Percentiles rank a stretch among this genome's conserved stretches.
phyloP scores from a whole-genome alignment of 2,113 vertebrate species.

The Redunca redunca region DNA sequence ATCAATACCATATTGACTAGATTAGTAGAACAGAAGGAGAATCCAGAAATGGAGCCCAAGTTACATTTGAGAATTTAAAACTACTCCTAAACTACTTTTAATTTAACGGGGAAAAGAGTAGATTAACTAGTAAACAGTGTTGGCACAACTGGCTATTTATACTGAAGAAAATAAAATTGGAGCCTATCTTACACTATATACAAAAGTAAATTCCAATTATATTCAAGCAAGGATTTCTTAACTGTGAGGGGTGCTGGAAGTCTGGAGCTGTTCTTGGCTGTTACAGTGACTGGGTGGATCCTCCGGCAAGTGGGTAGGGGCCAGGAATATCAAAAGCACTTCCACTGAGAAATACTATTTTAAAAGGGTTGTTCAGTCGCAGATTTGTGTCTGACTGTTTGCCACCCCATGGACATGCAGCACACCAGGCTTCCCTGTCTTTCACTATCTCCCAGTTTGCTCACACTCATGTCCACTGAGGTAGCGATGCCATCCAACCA shows the following conservation, averaged over 20 bases:
- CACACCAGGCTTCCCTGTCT: not conserved
- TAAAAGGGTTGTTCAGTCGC: not conserved
- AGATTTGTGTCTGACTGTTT: not conserved
- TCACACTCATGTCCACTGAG: not conserved
- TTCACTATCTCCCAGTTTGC: not conserved
- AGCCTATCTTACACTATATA: not conserved
- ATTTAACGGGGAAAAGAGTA: not conserved
- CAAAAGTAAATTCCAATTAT: not conserved
- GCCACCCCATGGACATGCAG: not conserved
- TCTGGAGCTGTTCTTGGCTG: not conserved
- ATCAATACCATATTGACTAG: not conserved
- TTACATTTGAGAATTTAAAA: constrained; percentile 32
- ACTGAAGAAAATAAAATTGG: not conserved
- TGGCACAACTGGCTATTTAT: not conserved
- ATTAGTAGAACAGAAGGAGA: not conserved
- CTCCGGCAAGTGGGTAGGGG: not conserved
- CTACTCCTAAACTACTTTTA: not conserved
- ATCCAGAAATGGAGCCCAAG: not conserved
- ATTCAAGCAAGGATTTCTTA: not conserved
- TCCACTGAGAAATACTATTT: not conserved
- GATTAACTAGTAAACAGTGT: not conserved
- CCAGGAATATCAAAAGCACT: not conserved
- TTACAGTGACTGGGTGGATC: not conserved
- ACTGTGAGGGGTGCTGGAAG: not conserved
- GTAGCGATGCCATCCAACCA: not conserved